Evolutionary conservation across 2,888 invertebrate species (phyloP).

Genomic region (Chrysotoxum bicinctum): DNA sequence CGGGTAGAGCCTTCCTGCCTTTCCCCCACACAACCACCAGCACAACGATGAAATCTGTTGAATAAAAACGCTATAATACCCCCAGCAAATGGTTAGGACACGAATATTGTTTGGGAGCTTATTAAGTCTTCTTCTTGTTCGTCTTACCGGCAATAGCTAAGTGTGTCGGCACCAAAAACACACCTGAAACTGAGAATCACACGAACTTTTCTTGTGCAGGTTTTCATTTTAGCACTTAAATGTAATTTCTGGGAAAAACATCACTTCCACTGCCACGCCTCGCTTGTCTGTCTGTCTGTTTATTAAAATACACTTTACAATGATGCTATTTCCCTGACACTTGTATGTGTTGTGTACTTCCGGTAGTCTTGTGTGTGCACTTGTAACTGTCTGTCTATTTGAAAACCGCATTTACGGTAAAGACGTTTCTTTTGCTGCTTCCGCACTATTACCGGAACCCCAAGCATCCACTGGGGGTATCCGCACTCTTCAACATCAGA

Average conservation of each 20-base stretch:
- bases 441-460: slow-evolving; percentile 1
- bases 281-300: slow-evolving; percentile 27
- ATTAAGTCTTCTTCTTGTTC: background rate
- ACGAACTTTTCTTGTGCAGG: slow-evolving; percentile 21
- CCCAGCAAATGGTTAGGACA: slow-evolving; percentile 47
- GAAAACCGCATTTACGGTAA: slow-evolving; percentile 24
- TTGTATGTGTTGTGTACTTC: slow-evolving; percentile 44
- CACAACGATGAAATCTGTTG: background rate
- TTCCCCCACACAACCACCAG: background rate
- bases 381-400: slow-evolving; percentile 55
- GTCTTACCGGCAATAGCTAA: background rate
- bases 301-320: slow-evolving; percentile 57
- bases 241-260: slow-evolving; percentile 56
- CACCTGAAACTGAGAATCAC: slow-evolving; percentile 59
- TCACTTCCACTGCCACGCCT: slow-evolving; percentile 40
- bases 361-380: slow-evolving; percentile 44
- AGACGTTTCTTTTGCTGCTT: slow-evolving; percentile 18
- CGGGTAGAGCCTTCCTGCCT: background rate
- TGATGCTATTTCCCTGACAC: slow-evolving; percentile 50
- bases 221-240: slow-evolving; percentile 48
- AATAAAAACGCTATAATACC: slow-evolving; percentile 37
- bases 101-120: slow-evolving; percentile 46
- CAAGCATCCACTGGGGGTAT: background rate
- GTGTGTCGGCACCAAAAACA: slow-evolving; percentile 41
- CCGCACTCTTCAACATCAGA: slow-evolving; percentile 43